These are phyloP conservation scores for Mallateleia sp. DNA, from an alignment of 2,888 invertebrate species.

Conservation along the genomic window DNA sequence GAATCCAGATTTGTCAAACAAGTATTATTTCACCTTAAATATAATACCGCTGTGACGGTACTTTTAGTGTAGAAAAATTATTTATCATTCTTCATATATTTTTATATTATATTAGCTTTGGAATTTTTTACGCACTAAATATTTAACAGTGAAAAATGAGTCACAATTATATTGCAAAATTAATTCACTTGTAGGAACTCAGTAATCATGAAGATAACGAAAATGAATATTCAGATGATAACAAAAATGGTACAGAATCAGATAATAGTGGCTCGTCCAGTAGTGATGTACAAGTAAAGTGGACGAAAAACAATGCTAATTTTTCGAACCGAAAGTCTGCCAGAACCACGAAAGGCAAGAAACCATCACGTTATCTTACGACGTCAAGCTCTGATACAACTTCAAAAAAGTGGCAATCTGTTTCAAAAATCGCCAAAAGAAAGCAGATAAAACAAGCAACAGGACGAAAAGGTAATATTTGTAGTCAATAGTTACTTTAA, in stretches of 20 bases:
- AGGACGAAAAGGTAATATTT: not conserved
- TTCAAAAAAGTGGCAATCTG: constrained; percentile 1
- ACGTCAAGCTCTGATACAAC: constrained; percentile 2
- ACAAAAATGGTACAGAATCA: not conserved
- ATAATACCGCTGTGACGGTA: no score
- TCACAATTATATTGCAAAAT: constrained; percentile 5
- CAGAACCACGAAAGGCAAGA: constrained; percentile 8
- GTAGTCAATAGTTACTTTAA: not conserved
- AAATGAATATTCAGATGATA: constrained; percentile 1
- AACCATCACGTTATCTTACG: constrained; percentile 8
- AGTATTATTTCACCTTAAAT: no score
- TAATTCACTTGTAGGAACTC: not conserved
- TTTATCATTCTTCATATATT: no score
- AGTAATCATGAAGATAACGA: not conserved
- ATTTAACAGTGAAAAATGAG: not conserved
- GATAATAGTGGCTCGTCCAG: not conserved
- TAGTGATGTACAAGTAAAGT: not conserved
- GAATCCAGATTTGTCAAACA: no score
- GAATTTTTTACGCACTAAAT: no score
- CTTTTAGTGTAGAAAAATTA: no score
- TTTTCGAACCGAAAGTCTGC: not conserved
- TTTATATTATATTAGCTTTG: not conserved
- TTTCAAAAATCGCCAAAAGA: not conserved
- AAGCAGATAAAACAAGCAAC: constrained; percentile 1
- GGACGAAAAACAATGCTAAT: not conserved